Evolutionary conservation across 2,113 vertebrate genomes (phyloP).

Genomic region (Gambusia affinis): DNA sequence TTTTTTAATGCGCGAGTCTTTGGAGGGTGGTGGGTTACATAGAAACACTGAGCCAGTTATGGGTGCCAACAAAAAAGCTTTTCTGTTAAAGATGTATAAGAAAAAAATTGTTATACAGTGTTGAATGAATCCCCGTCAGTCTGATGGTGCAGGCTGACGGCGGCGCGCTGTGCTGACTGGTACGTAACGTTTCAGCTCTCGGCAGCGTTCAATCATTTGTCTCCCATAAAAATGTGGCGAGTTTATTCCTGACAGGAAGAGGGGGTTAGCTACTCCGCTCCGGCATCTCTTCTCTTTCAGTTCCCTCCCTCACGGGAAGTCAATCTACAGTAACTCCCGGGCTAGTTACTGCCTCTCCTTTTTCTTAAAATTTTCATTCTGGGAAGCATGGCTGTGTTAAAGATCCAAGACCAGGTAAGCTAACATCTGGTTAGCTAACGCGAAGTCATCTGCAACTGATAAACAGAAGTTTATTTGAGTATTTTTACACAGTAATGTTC

Average conservation of each 20-base stretch:
- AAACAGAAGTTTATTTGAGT: not conserved
- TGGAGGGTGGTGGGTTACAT: too few relatives aligned
- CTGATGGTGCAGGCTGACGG: not conserved
- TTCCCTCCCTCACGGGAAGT: slow-evolving; percentile 8
- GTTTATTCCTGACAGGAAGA: slow-evolving; percentile 51
- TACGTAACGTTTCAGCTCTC: not conserved
- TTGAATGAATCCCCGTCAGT: not conserved
- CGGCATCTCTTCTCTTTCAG: slow-evolving; percentile 3
- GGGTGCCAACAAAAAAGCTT: too few relatives aligned
- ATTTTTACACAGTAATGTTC: not conserved
- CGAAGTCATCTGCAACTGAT: not conserved
- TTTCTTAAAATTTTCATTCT: not conserved
- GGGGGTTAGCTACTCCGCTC: slow-evolving; percentile 19
- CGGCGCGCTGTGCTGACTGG: not conserved
- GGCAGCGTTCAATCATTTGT: not conserved
- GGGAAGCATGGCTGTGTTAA: slow-evolving; percentile 75
- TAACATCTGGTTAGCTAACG: slow-evolving; percentile 9
- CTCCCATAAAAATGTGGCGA: slow-evolving; percentile 17
- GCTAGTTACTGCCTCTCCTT: slow-evolving; percentile 23
- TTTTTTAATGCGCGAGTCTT: too few relatives aligned
- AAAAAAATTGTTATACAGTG: too few relatives aligned
- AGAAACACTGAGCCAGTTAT: too few relatives aligned
- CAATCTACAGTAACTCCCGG: slow-evolving; percentile 37
- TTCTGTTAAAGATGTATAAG: too few relatives aligned
- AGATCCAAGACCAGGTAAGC: slow-evolving; percentile 80